Evolutionary conservation across 2,888 invertebrate species (phyloP).

Genomic region (Ophioninae sp.): DNA sequence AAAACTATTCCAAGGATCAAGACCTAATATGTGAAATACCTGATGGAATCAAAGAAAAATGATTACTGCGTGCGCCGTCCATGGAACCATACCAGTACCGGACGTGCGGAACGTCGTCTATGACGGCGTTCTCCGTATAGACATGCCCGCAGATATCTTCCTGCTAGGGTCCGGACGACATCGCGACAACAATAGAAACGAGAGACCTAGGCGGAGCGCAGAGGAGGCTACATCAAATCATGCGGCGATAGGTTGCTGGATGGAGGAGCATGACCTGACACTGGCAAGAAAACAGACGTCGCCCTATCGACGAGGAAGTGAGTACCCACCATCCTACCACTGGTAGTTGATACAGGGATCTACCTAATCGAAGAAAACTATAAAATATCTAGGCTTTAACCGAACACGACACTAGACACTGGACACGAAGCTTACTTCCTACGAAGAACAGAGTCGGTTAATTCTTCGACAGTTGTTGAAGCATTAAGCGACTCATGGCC

Average conservation of each 20-base stretch:
- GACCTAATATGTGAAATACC: no score
- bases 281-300: conserved; percentile 55
- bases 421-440: conserved; percentile 30
- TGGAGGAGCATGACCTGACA: conserved; percentile 44
- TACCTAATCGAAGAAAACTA: not conserved
- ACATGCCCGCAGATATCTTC: no score
- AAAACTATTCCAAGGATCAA: no score
- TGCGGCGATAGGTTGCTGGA: conserved; percentile 23
- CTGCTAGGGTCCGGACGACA: conserved; percentile 41
- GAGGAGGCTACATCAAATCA: conserved; percentile 22
- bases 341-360: not conserved
- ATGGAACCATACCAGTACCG: no score
- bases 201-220: conserved; percentile 16
- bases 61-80: no score
- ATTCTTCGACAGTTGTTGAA: not conserved
- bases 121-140: no score
- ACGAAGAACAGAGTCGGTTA: not conserved
- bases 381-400: conserved; percentile 19
- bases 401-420: no score
- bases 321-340: not conserved
- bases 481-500: conserved; percentile 7
- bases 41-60: no score
- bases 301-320: conserved; percentile 6
- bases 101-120: no score
- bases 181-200: conserved; percentile 23